Conservation (phyloP, 1,140 invertebrate genomes). For the Trachymyrmex cornetzi region DNA sequence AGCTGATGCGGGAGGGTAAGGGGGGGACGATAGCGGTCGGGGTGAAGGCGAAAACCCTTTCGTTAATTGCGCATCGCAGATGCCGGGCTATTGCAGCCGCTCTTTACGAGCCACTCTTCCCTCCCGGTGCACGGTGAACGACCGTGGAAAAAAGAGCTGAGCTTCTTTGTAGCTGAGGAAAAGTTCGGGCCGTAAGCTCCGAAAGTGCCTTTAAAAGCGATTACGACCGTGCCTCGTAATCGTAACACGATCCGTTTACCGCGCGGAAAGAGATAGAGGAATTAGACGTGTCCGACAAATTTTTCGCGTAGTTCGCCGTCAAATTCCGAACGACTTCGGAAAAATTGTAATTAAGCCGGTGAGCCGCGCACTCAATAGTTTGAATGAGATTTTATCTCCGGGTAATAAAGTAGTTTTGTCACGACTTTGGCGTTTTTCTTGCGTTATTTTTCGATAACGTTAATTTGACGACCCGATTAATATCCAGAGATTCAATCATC, state of each 20-base stretch:
- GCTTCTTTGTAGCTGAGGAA: conserved; percentile 41
- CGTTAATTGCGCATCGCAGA: conserved; percentile 86
- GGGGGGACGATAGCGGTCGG: conserved; percentile 50
- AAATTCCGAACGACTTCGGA: conserved; percentile 41
- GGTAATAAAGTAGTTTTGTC: conserved; percentile 16
- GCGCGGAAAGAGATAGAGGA: conserved; percentile 8
- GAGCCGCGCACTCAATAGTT: background rate
- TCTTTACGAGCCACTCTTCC: conserved; percentile 76
- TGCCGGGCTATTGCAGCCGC: conserved; percentile 81
- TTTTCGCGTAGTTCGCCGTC: background rate
- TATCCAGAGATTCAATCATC: background rate
- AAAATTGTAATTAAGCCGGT: conserved; percentile 51
- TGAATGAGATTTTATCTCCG: conserved; percentile 22
- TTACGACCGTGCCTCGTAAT: conserved; percentile 58
- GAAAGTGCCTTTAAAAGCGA: conserved; percentile 63
- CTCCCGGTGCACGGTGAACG: conserved; percentile 47
- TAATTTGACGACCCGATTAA: conserved; percentile 11
- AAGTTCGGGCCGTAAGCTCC: conserved; percentile 55
- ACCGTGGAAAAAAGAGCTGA: conserved; percentile 35
- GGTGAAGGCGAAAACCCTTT: conserved; percentile 83
- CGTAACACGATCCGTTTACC: conserved; percentile 61
- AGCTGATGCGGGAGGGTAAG: conserved; percentile 32
- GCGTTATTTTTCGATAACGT: background rate
- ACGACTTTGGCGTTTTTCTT: conserved; percentile 30
- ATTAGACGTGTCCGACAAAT: conserved; percentile 56